A percentile compares a stretch with the other conserved stretches of the same genome.
These are phyloP conservation scores for Peromyscus californicus DNA, from an alignment of 2,113 vertebrate species.

Conservation along the genomic window DNA sequence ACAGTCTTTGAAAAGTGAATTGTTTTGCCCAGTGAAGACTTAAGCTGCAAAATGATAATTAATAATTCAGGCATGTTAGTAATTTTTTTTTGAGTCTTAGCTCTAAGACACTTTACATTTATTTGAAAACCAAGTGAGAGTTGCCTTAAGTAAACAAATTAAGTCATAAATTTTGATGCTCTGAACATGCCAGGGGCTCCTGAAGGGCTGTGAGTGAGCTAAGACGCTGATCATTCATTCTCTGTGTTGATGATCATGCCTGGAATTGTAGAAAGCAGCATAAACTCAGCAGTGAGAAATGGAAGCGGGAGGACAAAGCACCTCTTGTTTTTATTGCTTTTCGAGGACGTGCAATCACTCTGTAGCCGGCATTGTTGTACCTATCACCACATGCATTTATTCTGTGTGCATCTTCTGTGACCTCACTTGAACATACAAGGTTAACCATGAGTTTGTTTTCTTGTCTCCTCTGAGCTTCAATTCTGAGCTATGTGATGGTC, in stretches of 20 bases:
- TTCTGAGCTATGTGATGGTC: not conserved
- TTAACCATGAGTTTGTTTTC: conserved; percentile 39
- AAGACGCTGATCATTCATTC: conserved; percentile 74
- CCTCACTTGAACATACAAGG: not conserved
- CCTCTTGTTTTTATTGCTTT: conserved; percentile 69
- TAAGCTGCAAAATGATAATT: conserved; percentile 85
- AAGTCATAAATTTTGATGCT: conserved; percentile 75
- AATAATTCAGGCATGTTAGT: conserved; percentile 82
- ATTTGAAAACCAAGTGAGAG: conserved; percentile 83
- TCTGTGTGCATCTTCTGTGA: not conserved
- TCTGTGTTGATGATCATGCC: conserved; percentile 70
- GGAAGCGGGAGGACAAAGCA: conserved; percentile 77
- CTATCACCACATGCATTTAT: conserved; percentile 44
- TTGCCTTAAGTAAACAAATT: conserved; percentile 75
- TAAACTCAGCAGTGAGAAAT: conserved; percentile 84
- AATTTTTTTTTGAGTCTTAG: conserved; percentile 71
- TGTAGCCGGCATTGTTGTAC: conserved; percentile 40
- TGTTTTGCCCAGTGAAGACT: conserved; percentile 87
- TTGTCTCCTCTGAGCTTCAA: conserved; percentile 33
- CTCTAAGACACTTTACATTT: conserved; percentile 77
- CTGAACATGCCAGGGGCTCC: conserved; percentile 53
- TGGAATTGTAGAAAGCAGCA: conserved; percentile 77
- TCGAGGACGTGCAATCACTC: not conserved
- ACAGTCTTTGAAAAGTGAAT: conserved; percentile 84
- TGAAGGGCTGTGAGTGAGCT: conserved; percentile 62